phyloP scores from a whole-genome alignment of 2,113 vertebrate genomes.

The Leptosomus discolor region DNA sequence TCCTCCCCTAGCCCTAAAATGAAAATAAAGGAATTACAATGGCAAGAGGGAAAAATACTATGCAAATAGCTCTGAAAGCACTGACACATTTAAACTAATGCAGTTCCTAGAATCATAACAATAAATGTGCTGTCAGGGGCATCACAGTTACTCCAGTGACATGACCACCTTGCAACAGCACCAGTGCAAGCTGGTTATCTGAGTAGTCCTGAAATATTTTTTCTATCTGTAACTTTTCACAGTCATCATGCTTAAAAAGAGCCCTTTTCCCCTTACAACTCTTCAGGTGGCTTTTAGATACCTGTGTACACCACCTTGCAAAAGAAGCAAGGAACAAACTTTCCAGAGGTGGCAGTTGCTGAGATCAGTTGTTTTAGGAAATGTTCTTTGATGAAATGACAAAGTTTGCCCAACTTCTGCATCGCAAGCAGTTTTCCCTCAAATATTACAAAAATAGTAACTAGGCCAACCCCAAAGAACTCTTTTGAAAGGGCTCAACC shows the following conservation, averaged over 20 bases:
- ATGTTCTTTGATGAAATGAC: not conserved
- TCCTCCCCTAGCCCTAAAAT: not conserved
- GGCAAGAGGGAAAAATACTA: constrained; percentile 10
- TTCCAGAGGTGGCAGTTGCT: not conserved
- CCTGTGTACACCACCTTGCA: not conserved
- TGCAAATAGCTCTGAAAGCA: constrained; percentile 26
- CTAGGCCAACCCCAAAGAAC: not conserved
- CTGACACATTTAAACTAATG: constrained; percentile 1
- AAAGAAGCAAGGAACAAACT: not conserved
- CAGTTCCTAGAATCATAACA: not conserved
- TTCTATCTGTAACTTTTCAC: not conserved
- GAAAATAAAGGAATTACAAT: constrained; percentile 27
- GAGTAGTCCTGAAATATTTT: not conserved
- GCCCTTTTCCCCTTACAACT: not conserved
- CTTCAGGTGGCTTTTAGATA: not conserved
- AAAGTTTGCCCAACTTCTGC: not conserved
- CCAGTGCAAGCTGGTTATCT: not conserved
- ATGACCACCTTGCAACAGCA: not conserved
- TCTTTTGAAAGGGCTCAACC: not conserved
- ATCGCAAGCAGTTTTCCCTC: not conserved
- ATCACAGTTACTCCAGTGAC: not conserved
- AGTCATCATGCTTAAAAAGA: not conserved
- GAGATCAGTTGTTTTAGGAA: not conserved
- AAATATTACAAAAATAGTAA: not conserved
- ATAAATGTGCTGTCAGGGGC: not conserved